Conservation (phyloP, 2,888 invertebrate species). For the Drosophila silvestris region DNA sequence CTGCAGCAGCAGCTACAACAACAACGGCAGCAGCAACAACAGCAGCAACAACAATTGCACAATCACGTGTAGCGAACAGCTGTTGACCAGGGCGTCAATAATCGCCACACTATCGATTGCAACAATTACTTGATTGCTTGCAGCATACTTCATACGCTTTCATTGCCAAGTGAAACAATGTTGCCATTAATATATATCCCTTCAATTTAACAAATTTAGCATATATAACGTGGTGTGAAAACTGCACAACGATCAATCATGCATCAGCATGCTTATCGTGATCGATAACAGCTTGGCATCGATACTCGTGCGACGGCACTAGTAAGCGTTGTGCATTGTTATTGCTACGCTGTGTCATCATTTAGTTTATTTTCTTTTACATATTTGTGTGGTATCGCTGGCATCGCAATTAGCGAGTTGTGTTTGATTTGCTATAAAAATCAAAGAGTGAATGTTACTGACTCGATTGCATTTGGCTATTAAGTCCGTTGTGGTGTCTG, state of each 20-base stretch:
- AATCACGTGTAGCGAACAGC: slow-evolving; percentile 68
- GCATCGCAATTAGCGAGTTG: slow-evolving; percentile 37
- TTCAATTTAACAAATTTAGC: background rate
- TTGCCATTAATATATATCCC: background rate
- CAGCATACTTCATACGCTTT: background rate
- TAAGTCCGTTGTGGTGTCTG: background rate
- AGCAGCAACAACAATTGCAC: slow-evolving; percentile 43
- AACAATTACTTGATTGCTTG: slow-evolving; percentile 13
- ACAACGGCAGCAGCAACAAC: slow-evolving; percentile 5
- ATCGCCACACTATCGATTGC: slow-evolving; percentile 30
- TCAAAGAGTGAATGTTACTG: slow-evolving; percentile 17
- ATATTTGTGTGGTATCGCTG: slow-evolving; percentile 24
- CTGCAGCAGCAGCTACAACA: background rate
- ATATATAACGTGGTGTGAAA: no score
- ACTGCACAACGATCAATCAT: background rate
- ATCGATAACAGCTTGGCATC: slow-evolving; percentile 32
- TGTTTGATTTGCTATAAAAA: slow-evolving; percentile 37
- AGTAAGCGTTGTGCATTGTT: slow-evolving; percentile 57
- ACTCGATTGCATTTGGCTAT: slow-evolving; percentile 5
- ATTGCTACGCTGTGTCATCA: slow-evolving; percentile 37
- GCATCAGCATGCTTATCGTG: no score
- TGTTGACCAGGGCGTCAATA: slow-evolving; percentile 47
- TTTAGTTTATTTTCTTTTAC: slow-evolving; percentile 20
- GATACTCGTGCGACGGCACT: slow-evolving; percentile 49
- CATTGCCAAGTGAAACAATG: no score